phyloP scores from a whole-genome alignment of 2,888 invertebrate species.

The Polia nebulosa region DNA sequence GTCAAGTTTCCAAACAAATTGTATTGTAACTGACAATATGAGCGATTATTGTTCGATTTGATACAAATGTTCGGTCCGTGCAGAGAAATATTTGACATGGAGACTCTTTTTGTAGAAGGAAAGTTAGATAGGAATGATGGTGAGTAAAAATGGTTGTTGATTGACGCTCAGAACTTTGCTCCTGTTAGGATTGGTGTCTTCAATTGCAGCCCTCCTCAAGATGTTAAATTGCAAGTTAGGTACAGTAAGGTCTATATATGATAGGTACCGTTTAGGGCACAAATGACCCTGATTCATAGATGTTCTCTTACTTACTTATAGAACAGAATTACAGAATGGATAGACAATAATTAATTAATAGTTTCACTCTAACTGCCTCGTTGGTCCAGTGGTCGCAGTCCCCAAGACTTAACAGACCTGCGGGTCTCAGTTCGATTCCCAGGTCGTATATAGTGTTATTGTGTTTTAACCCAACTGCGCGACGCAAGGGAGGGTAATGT shows the following conservation, averaged over 20 bases:
- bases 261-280: neutral
- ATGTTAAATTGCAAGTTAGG: neutral
- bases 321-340: too few relatives aligned
- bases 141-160: neutral
- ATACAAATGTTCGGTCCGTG: slow-evolving; percentile 80
- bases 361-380: neutral
- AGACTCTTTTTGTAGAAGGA: slow-evolving; percentile 38
- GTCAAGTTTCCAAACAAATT: slow-evolving; percentile 89
- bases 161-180: neutral
- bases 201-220: neutral
- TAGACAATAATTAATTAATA: neutral
- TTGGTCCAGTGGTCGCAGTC: neutral
- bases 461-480: too few relatives aligned
- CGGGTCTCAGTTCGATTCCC: neutral
- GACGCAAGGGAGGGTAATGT: too few relatives aligned
- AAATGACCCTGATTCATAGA: neutral
- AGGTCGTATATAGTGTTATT: neutral
- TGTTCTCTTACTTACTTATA: neutral
- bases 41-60: slow-evolving; percentile 90
- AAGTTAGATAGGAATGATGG: slow-evolving; percentile 23
- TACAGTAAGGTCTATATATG: too few relatives aligned
- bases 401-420: neutral
- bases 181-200: neutral
- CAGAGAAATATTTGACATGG: slow-evolving; percentile 56
- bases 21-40: slow-evolving; percentile 91